Base-by-base conservation (phyloP, 2,888 invertebrate genomes). In the Punctoribates punctum region DNA sequence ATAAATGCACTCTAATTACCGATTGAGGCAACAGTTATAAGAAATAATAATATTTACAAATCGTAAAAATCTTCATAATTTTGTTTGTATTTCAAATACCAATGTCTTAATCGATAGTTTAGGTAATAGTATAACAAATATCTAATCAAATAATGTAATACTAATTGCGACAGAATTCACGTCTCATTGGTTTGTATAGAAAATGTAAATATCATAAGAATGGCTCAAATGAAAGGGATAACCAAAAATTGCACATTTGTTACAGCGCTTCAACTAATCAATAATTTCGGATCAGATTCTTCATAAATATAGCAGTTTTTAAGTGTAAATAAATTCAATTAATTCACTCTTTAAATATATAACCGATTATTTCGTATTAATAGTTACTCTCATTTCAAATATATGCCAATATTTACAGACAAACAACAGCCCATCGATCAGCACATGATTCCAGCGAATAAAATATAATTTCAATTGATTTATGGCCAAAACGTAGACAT, bases 31-130 rank as follows among this genome's bases (percentile, higher is more conserved):
- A 62, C 62, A 62, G 54, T 62, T 62, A 29, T 62, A 27, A 27
- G 62, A 62, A n/a, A n/a, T n/a, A 62, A 62, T 62, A 62, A 62
- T 62, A 62, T 62, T 62, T 62, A 62, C 62, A 62, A 62, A 27
- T 34, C 34, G 34, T 34, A 17, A 62, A 60, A 23, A 23, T 48
- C 13, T 25, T 60, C 60, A 25, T 60, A n/a, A n/a, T 60, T 60
- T 60, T 60, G 3, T 17, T 13, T n/a, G 48, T 13, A 17, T 48
- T 48, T 48, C n/a, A 15, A 48, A 54, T 54, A 62, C 62, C 27
- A 48, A 48, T 54, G 54, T 54, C 54, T 25, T 11, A 29, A 62
- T 62, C 34, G 62, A 34, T 62, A 62, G 62, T 62, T 27, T 62
- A 27, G 34, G 27, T 62, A 11, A 62, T 62, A 62, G n/a, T 62